phyloP scores from a whole-genome alignment of 1,140 invertebrate genomes.

The Manduca sexta region DNA sequence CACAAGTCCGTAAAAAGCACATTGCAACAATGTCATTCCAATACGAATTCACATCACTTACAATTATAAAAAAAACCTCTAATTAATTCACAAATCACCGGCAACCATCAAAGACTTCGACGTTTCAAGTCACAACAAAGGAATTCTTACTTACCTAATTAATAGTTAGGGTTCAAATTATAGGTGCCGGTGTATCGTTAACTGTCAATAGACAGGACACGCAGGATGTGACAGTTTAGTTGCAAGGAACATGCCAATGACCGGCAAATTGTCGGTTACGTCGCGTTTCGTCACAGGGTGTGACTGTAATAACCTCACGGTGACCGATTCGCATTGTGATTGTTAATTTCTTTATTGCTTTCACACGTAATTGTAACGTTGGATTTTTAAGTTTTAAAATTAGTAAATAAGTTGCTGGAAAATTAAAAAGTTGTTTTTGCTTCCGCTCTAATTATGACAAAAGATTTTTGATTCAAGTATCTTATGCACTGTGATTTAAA shows the following conservation, averaged over 20 bases:
- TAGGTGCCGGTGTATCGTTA: neutral
- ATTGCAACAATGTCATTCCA: too few relatives aligned
- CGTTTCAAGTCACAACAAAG: neutral
- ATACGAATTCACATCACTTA: too few relatives aligned
- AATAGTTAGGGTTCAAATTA: neutral
- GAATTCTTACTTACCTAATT: neutral
- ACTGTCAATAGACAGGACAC: slow-evolving; percentile 1
- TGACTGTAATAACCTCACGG: neutral
- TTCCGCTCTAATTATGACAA: too few relatives aligned
- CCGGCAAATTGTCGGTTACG: slow-evolving; percentile 4
- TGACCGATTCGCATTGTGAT: too few relatives aligned
- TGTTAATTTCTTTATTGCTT: too few relatives aligned
- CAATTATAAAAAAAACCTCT: neutral
- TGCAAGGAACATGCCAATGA: slow-evolving; percentile 1
- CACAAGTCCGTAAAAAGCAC: too few relatives aligned
- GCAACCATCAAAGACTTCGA: neutral
- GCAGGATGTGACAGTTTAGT: slow-evolving; percentile 6
- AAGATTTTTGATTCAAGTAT: too few relatives aligned
- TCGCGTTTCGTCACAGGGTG: slow-evolving; percentile 5
- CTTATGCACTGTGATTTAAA: too few relatives aligned
- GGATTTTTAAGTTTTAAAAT: too few relatives aligned
- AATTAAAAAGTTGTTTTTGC: too few relatives aligned
- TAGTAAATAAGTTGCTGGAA: too few relatives aligned
- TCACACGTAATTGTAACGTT: too few relatives aligned
- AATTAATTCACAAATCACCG: neutral